Percentiles rank a stretch among this genome's conserved stretches.
Evolutionary conservation across 2,113 vertebrate genomes (phyloP).

Genomic region (Manacus vitellinus): DNA sequence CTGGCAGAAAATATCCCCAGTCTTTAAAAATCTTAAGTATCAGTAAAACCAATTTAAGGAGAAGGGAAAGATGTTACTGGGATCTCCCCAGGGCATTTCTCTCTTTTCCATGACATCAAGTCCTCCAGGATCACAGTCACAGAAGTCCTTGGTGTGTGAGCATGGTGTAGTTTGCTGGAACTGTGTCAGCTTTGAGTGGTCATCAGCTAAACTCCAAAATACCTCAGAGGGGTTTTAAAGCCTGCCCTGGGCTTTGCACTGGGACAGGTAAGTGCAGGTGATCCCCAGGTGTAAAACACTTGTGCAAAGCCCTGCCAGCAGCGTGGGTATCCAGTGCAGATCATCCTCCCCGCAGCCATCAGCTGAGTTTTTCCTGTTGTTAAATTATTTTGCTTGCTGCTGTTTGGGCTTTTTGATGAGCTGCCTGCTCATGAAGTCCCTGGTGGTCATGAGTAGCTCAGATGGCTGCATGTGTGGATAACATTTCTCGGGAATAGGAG

Average conservation of each 20-base stretch:
- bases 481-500: not conserved
- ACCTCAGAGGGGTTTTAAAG: not conserved
- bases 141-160: not conserved
- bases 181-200: not conserved
- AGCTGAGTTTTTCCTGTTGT: not conserved
- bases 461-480: not conserved
- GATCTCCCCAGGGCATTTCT: not conserved
- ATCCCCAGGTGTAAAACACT: not conserved
- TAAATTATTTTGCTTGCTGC: not conserved
- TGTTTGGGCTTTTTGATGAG: not conserved
- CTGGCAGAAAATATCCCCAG: not conserved
- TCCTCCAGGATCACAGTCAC: not conserved
- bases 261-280: accelerated
- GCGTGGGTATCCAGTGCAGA: accelerated
- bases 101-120: not conserved
- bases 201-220: not conserved
- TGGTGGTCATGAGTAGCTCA: not conserved
- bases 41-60: not conserved
- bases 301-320: not conserved
- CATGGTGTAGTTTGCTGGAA: not conserved
- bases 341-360: not conserved
- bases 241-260: not conserved
- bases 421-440: not conserved
- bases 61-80: not conserved
- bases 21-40: not conserved